A percentile compares a stretch with the other conserved stretches of the same genome.
phyloP scores from a whole-genome alignment of 1,140 invertebrate species.

The Euwallacea fornicatus region DNA sequence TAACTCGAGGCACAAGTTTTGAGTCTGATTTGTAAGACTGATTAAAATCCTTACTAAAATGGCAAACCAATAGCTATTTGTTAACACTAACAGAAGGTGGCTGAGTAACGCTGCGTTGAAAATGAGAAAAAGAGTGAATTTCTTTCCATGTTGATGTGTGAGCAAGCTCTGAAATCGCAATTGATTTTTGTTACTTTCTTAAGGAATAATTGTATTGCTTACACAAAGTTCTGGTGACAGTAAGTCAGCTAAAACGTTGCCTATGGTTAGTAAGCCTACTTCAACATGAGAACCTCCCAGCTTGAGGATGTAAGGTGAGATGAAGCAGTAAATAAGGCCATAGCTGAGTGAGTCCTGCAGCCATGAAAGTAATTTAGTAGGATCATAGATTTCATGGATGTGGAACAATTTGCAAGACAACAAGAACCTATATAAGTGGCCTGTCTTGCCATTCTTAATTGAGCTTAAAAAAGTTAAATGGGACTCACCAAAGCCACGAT shows the following conservation, averaged over 20 bases:
- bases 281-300: slow-evolving; percentile 27
- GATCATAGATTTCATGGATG: too few relatives aligned
- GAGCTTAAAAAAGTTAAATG: not conserved
- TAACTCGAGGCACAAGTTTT: slow-evolving; percentile 26
- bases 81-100: slow-evolving; percentile 30
- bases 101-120: slow-evolving; percentile 23
- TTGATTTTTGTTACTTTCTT: not conserved
- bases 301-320: slow-evolving; percentile 32
- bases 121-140: slow-evolving; percentile 33
- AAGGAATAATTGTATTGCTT: not conserved
- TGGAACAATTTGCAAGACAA: not conserved
- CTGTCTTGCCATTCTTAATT: too few relatives aligned
- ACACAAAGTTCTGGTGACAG: slow-evolving; percentile 32
- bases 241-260: slow-evolving; percentile 26
- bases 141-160: slow-evolving; percentile 25
- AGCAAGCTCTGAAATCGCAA: slow-evolving; percentile 25
- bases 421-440: not conserved
- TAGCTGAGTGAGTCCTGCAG: slow-evolving; percentile 38
- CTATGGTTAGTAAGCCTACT: slow-evolving; percentile 28
- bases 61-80: slow-evolving; percentile 31
- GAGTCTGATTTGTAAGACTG: slow-evolving; percentile 33
- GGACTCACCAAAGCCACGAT: not conserved
- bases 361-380: not conserved
- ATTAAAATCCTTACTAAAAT: slow-evolving; percentile 36
- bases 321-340: slow-evolving; percentile 37